Evolutionary conservation across 23 tunicate species (phyloP), one percentile per base, ranked within the genome.

Genomic region (Oikopleura dioica): DNA sequence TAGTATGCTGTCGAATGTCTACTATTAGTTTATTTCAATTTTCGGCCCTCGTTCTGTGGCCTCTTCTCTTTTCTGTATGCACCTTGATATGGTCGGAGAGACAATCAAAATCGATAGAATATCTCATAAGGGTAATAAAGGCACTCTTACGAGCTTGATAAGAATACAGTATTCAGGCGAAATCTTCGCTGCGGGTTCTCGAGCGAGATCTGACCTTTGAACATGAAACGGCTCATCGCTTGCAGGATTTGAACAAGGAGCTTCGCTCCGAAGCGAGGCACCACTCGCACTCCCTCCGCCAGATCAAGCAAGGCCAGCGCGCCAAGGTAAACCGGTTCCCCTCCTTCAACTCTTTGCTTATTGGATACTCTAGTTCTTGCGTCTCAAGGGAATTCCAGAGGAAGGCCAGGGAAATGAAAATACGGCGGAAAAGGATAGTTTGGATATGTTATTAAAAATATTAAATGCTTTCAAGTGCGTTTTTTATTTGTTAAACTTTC

Each of bases 351-450:
- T n/a, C n/a, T n/a, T n/a, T n/a, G n/a, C n/a, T n/a, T n/a, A n/a
- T n/a, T n/a, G n/a, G n/a, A n/a, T n/a, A n/a, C n/a, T n/a, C n/a
- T n/a, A n/a, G n/a, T n/a, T n/a, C 9, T 44, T 44, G 55, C 21
- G 9, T 44, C 16, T 63, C 26, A 2, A 63, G 72, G 72, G 72
- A 16, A 63, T 63, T 63, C 72, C 72, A 23, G 72, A 63, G 33
- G 72, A 63, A 9, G 26, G 26, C 4, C 72, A 63, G 16, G 33
- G 26, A 12, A 63, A 12, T 28, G 72, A 28, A 44, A 63, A 63
- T 63, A 63, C 72, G 72, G 72, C 26, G 2, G 72, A 63, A n/a
- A n/a, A n/a, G n/a, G n/a, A n/a, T n/a, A n/a, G n/a, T n/a, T n/a
- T n/a, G n/a, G n/a, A n/a, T n/a, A n/a, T n/a, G n/a, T n/a, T n/a